Percentiles rank a stretch among this genome's conserved stretches.
Conservation (phyloP, 2,888 invertebrate genomes). For the Orthonevra nobilis region DNA sequence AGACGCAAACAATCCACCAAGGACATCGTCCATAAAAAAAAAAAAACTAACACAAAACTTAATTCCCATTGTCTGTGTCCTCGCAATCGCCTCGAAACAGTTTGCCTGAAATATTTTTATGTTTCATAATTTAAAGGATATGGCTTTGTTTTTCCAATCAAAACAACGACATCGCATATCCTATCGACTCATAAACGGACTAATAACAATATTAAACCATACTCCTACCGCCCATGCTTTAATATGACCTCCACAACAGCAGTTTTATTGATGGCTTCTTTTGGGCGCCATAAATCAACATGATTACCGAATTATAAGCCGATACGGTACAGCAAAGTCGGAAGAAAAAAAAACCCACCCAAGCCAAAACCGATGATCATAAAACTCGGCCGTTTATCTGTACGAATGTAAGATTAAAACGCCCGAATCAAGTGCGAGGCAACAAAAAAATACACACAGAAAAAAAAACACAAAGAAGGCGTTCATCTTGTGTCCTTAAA, state of each 20-base stretch:
- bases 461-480: not conserved
- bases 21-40: too few species aligned
- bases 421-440: constrained; percentile 47
- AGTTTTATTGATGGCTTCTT: constrained; percentile 62
- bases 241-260: too few species aligned
- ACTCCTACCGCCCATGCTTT: too few species aligned
- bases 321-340: constrained; percentile 43
- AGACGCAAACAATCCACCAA: too few species aligned
- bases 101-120: constrained; percentile 38
- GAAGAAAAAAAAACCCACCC: not conserved
- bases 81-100: too few species aligned
- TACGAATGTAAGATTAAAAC: constrained; percentile 53
- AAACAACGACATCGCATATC: constrained; percentile 37
- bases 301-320: constrained; percentile 66
- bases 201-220: too few species aligned
- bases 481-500: constrained; percentile 26
- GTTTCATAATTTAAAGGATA: constrained; percentile 37
- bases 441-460: constrained; percentile 20
- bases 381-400: constrained; percentile 52
- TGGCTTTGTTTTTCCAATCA: constrained; percentile 59
- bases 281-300: constrained; percentile 54
- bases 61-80: too few species aligned
- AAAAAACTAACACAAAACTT: too few species aligned
- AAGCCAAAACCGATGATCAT: constrained; percentile 18
- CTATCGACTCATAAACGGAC: constrained; percentile 51